phyloP scores from a whole-genome alignment of 2,888 invertebrate genomes.

The Pecten maximus region DNA sequence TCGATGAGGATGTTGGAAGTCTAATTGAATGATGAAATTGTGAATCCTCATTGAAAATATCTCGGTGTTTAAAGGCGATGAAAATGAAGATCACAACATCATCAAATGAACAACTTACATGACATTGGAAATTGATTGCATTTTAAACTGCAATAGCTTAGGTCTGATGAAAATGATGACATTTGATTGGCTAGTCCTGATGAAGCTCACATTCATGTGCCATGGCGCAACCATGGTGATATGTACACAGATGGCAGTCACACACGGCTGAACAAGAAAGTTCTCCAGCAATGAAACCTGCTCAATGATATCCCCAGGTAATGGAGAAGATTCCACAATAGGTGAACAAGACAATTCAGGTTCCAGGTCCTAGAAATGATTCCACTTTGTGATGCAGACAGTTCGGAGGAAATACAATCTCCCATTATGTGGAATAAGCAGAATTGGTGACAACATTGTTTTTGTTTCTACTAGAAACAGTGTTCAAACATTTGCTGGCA shows the following conservation, averaged over 20 bases:
- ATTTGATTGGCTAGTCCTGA: conserved; percentile 31
- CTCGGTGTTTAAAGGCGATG: background rate
- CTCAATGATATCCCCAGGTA: background rate
- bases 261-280: background rate
- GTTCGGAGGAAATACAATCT: background rate
- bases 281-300: background rate
- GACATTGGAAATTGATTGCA: conserved; percentile 4
- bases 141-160: background rate
- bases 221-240: conserved; percentile 35
- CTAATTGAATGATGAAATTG: background rate
- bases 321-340: background rate
- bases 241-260: conserved; percentile 20
- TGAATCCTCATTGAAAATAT: background rate
- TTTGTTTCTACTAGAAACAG: background rate
- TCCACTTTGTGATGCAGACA: too few relatives aligned
- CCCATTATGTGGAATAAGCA: background rate
- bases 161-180: conserved; percentile 3
- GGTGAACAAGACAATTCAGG: background rate
- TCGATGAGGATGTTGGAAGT: background rate
- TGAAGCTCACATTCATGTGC: background rate
- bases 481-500: background rate
- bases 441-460: background rate
- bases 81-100: conserved; percentile 15
- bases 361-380: background rate
- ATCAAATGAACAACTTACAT: background rate